Evolutionary conservation across 2,888 invertebrate genomes (phyloP).

Genomic region (Ophion obscuratus): DNA sequence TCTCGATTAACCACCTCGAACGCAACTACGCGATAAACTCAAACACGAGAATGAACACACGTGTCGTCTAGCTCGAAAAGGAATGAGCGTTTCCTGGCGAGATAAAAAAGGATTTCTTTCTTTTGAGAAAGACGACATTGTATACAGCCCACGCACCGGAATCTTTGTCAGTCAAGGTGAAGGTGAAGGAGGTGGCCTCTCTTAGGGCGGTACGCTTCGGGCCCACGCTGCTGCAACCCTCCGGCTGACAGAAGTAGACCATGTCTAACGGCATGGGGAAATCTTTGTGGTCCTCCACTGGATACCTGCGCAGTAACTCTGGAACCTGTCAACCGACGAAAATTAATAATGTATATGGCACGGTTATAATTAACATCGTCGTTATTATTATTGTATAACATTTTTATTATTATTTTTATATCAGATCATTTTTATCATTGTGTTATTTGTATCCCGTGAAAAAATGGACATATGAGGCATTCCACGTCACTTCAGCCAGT

Average conservation of each 20-base stretch:
- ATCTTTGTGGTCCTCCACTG: constrained; percentile 97
- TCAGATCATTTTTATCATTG: too few species aligned
- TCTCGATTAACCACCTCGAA: background rate
- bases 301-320: constrained; percentile 97
- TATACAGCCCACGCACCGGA: constrained; percentile 87
- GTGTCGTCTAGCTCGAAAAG: background rate
- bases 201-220: constrained; percentile 93
- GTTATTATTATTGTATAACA: background rate
- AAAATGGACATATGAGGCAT: too few species aligned
- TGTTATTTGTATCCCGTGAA: too few species aligned
- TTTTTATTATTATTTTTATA: too few species aligned
- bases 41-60: background rate
- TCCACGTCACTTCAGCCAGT: too few species aligned
- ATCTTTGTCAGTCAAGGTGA: constrained; percentile 99
- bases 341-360: constrained; percentile 12
- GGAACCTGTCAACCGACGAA: constrained; percentile 89
- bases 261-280: constrained; percentile 99
- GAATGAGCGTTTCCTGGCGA: background rate
- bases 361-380: too few species aligned
- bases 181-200: constrained; percentile 98
- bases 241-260: constrained; percentile 99
- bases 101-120: background rate
- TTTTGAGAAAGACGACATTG: background rate
- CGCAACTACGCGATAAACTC: background rate
- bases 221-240: constrained; percentile 97